A percentile compares a stretch with the other conserved stretches of the same genome.
Evolutionary conservation across 2,113 vertebrate species (phyloP).

Genomic region (Leptocoma aspasia): DNA sequence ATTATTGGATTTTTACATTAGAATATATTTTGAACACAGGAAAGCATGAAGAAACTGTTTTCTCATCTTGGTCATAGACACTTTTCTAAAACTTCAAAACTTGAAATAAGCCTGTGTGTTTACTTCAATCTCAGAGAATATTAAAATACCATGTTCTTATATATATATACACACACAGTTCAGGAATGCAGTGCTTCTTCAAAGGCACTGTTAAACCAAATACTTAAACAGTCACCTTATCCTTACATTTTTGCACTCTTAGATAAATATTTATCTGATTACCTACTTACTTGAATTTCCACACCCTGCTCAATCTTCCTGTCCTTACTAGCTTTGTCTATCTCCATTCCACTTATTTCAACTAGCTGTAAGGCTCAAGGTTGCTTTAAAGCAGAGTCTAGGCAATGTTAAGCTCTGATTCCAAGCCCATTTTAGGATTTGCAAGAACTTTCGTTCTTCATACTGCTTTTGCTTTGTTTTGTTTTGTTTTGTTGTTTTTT

Average conservation of each 20-base stretch:
- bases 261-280: not conserved
- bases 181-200: conserved; percentile 21
- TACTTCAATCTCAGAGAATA: conserved; percentile 34
- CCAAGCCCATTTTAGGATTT: not conserved
- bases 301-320: not conserved
- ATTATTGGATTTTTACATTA: conserved; percentile 82
- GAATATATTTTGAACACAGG: conserved; percentile 78
- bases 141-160: conserved; percentile 22
- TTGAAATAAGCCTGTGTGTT: conserved; percentile 53
- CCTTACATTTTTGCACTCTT: not conserved
- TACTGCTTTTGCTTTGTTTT: not conserved
- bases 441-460: not conserved
- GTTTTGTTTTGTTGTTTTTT: not conserved
- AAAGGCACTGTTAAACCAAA: not conserved
- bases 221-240: not conserved
- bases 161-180: not conserved
- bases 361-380: not conserved
- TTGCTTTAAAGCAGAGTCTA: not conserved
- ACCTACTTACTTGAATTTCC: not conserved
- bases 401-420: not conserved
- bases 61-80: conserved; percentile 72
- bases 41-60: conserved; percentile 71
- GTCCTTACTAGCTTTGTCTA: not conserved
- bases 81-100: conserved; percentile 64
- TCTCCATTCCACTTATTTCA: not conserved